These are phyloP conservation scores for Sylvia borin DNA, from an alignment of 2,797 vertebrate species.

Conservation along the genomic window DNA sequence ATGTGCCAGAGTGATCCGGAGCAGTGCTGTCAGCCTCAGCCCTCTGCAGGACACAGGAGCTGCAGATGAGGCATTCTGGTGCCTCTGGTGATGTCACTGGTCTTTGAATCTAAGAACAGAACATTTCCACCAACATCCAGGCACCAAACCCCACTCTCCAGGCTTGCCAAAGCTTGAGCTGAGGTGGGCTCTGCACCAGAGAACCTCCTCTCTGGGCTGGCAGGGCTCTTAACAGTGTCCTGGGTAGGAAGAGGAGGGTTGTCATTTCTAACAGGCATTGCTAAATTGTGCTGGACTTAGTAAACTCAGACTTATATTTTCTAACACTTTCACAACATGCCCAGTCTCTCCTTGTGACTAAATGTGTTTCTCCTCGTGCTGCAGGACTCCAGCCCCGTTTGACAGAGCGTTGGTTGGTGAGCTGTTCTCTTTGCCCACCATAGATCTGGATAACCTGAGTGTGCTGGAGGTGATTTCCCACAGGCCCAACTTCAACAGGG, in stretches of 20 bases:
- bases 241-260: background rate
- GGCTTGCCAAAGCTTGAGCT: background rate
- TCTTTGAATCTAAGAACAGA: background rate
- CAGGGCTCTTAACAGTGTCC: background rate
- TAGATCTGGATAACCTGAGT: slow-evolving; percentile 74
- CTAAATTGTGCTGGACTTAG: background rate
- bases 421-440: slow-evolving; percentile 68
- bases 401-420: slow-evolving; percentile 77
- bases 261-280: background rate
- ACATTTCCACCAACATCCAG: background rate
- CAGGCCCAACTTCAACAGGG: slow-evolving; percentile 91
- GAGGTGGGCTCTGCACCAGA: background rate
- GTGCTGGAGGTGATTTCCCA: slow-evolving; percentile 77
- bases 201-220: fast-evolving
- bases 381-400: slow-evolving; percentile 88
- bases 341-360: background rate
- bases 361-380: background rate
- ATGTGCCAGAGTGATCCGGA: background rate
- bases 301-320: background rate
- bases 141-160: background rate
- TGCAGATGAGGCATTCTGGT: fast-evolving
- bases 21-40: background rate
- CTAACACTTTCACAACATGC: background rate
- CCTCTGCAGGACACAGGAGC: background rate
- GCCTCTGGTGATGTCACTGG: background rate